These are phyloP conservation scores for Champsocephalus gunnari DNA, from an alignment of 2,797 vertebrate species.

Conservation along the genomic window DNA sequence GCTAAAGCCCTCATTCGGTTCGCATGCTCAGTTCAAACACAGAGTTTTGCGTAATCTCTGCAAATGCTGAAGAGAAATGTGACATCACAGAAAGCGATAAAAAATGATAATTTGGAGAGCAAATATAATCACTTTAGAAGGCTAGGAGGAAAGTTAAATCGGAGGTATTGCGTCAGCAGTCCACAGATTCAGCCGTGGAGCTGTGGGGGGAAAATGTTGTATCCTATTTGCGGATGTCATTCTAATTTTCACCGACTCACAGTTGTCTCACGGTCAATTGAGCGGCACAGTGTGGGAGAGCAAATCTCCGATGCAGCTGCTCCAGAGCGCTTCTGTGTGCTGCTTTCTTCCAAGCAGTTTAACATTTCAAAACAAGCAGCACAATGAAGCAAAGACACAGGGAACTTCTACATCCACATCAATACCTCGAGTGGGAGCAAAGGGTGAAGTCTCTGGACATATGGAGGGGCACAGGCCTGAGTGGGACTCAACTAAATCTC, in stretches of 20 bases:
- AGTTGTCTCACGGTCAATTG: slow-evolving; percentile 67
- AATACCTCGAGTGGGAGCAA: slow-evolving; percentile 15
- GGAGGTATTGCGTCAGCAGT: slow-evolving; percentile 40
- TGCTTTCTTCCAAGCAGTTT: slow-evolving; percentile 49
- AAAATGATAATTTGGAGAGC: slow-evolving; percentile 23
- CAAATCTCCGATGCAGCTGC: slow-evolving; percentile 54
- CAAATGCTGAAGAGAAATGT: slow-evolving; percentile 46
- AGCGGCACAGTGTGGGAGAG: slow-evolving; percentile 59
- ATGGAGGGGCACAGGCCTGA: not conserved
- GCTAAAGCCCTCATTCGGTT: slow-evolving; percentile 54
- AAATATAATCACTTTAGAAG: slow-evolving; percentile 48
- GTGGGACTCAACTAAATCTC: not conserved
- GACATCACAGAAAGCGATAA: slow-evolving; percentile 41
- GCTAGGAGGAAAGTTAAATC: slow-evolving; percentile 49
- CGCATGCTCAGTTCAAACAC: slow-evolving; percentile 59
- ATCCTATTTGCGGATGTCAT: slow-evolving; percentile 50
- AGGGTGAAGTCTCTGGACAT: slow-evolving; percentile 23
- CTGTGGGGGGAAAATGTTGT: slow-evolving; percentile 18
- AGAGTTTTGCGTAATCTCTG: slow-evolving; percentile 56
- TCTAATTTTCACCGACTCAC: slow-evolving; percentile 64
- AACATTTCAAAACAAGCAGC: slow-evolving; percentile 60
- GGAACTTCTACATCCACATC: slow-evolving; percentile 29
- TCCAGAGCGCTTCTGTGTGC: slow-evolving; percentile 33
- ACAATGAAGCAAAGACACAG: slow-evolving; percentile 24
- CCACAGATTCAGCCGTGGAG: slow-evolving; percentile 17